A percentile compares a stretch with the other conserved stretches of the same genome.
Evolutionary conservation across 2,888 invertebrate species (phyloP).

Genomic region (Nasonia oneida): DNA sequence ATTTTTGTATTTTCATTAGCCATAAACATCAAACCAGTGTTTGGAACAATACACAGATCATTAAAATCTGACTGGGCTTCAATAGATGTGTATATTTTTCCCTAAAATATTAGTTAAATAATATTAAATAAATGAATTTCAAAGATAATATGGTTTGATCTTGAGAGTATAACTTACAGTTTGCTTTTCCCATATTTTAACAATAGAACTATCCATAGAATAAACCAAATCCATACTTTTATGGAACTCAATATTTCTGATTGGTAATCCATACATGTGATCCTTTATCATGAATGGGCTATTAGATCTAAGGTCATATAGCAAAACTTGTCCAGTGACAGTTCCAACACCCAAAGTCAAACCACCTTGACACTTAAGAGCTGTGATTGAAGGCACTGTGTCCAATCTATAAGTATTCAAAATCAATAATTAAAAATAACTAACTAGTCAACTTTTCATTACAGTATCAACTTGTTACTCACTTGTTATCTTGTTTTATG

Average conservation of each 20-base stretch:
- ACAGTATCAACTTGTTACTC: conserved; percentile 70
- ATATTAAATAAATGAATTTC: neutral
- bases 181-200: conserved; percentile 95
- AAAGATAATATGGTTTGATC: neutral
- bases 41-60: conserved; percentile 94
- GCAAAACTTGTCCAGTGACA: conserved; percentile 93
- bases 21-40: conserved; percentile 94
- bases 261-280: conserved; percentile 96
- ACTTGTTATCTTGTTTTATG: conserved; percentile 82
- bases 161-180: conserved; percentile 81
- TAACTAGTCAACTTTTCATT: conserved; percentile 25
- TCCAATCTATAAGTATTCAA: conserved; percentile 80
- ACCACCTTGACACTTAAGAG: conserved; percentile 88
- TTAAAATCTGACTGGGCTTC: conserved; percentile 92
- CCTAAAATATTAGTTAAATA: conserved; percentile 80
- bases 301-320: conserved; percentile 96
- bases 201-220: conserved; percentile 92
- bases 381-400: conserved; percentile 87
- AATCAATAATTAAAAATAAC: conserved; percentile 68
- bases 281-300: conserved; percentile 95
- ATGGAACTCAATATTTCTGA: conserved; percentile 93
- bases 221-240: conserved; percentile 89
- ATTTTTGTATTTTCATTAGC: conserved; percentile 97
- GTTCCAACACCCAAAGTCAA: conserved; percentile 94
- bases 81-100: conserved; percentile 95